Conservation (phyloP, 2,113 vertebrate genomes). For the Terrapene triunguis region DNA sequence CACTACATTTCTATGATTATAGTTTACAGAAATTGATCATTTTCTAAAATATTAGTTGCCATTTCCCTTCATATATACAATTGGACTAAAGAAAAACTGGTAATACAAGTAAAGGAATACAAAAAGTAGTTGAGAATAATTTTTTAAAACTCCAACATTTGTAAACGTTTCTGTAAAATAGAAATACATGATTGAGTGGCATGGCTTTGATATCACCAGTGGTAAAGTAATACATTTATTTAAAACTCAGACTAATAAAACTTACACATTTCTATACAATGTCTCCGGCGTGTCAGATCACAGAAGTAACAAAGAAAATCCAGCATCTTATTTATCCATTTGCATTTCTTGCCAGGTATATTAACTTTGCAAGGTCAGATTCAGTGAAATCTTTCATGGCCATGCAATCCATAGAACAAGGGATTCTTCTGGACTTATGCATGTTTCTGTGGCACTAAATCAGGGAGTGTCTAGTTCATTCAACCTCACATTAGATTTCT, state of each 20-base stretch:
- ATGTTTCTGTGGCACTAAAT: background rate
- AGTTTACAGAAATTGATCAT: background rate
- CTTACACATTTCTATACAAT: background rate
- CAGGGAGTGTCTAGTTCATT: background rate
- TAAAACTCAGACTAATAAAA: background rate
- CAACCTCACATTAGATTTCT: background rate
- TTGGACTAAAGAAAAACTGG: background rate
- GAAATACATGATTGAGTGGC: background rate
- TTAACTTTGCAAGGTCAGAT: background rate
- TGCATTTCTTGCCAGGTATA: background rate
- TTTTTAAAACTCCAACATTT: background rate
- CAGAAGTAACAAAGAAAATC: background rate
- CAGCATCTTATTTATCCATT: background rate
- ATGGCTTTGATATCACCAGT: background rate
- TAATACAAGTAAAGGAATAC: background rate
- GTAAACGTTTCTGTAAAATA: background rate
- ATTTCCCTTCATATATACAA: background rate
- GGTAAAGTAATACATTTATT: background rate
- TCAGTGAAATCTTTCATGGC: background rate
- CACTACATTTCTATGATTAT: background rate
- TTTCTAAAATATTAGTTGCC: slow-evolving; percentile 23
- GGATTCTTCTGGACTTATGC: background rate
- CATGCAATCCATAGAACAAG: background rate
- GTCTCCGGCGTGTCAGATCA: background rate
- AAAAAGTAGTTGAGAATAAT: background rate